These are phyloP conservation scores for Podocnemis expansa DNA, from an alignment of 2,113 vertebrate species.

Conservation along the genomic window DNA sequence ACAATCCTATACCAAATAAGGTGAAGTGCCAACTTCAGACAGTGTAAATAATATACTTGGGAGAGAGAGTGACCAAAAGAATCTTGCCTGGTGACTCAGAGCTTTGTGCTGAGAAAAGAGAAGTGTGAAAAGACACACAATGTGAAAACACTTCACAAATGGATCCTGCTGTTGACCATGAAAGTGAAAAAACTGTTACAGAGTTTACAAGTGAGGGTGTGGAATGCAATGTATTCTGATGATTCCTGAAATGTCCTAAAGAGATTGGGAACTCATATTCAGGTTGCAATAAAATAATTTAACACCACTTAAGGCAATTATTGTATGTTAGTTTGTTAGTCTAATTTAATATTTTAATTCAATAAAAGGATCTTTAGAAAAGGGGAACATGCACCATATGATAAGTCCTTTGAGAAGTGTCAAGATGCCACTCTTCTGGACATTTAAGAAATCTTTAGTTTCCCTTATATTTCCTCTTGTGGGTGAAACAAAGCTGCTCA, in stretches of 20 bases:
- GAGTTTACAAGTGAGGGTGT: neutral
- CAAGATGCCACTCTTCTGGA: neutral
- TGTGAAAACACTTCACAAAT: neutral
- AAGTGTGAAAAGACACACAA: neutral
- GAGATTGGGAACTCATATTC: neutral
- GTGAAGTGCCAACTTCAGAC: neutral
- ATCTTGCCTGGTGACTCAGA: neutral
- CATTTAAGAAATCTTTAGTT: neutral
- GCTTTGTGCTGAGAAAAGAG: neutral
- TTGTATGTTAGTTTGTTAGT: neutral
- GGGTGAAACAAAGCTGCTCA: neutral
- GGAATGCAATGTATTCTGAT: neutral
- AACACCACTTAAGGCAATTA: neutral
- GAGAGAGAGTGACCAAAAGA: neutral
- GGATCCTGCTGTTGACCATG: neutral
- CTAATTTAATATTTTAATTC: neutral
- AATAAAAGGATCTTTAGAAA: neutral
- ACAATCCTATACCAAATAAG: neutral
- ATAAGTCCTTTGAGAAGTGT: neutral
- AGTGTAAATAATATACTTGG: neutral
- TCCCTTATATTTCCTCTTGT: neutral
- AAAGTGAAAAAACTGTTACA: neutral
- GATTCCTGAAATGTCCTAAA: neutral
- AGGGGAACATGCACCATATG: neutral
- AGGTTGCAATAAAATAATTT: neutral